Conservation (phyloP, 2,113 vertebrate species). For the Excalfactoria chinensis region DNA sequence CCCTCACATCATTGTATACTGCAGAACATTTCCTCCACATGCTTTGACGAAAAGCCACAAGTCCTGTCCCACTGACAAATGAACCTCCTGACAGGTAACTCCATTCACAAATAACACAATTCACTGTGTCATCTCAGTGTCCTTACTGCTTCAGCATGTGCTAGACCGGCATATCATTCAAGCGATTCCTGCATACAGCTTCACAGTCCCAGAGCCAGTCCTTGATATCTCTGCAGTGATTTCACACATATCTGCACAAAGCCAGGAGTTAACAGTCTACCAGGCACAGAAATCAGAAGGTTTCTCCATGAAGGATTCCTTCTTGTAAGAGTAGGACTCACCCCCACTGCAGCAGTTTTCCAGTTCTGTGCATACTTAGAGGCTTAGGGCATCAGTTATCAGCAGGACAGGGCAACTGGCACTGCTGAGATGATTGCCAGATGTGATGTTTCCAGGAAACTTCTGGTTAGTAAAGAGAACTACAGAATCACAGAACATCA, state of each 20-base stretch:
- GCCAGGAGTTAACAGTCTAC: neutral
- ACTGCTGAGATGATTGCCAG: neutral
- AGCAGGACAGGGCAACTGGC: neutral
- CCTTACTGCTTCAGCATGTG: fast-evolving
- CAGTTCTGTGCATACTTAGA: neutral
- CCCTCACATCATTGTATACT: fast-evolving
- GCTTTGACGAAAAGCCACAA: neutral
- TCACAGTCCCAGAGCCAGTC: neutral
- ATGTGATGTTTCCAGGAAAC: neutral
- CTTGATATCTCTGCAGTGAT: fast-evolving
- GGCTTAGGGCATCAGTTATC: neutral
- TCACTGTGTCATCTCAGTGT: neutral
- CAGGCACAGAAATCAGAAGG: fast-evolving
- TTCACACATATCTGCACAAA: fast-evolving
- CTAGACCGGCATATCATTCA: neutral
- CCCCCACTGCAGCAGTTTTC: neutral
- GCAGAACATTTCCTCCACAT: fast-evolving
- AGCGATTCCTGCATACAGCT: neutral
- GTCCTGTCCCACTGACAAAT: neutral
- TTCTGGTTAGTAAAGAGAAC: neutral
- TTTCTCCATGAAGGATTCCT: neutral
- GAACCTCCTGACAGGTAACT: neutral
- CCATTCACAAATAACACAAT: neutral
- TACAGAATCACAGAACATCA: no score
- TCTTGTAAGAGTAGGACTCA: fast-evolving